Evolutionary conservation across 2,113 vertebrate species (phyloP), one percentile per base, ranked within the genome.

Genomic region (Phalacrocorax brasilianus): DNA sequence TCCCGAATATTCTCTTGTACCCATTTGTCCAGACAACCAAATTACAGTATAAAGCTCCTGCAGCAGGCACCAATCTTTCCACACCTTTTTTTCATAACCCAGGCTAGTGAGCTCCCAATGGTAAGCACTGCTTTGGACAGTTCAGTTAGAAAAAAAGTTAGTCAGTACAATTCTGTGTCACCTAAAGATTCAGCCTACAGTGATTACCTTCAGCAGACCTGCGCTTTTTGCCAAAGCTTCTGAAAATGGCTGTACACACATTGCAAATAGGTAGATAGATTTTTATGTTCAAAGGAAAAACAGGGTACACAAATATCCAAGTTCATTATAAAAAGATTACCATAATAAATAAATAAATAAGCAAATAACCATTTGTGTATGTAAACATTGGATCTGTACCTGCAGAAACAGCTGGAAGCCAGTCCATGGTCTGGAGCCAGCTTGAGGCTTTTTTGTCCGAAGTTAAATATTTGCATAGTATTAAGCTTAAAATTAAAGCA

Each of bases 381-480:
- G 0, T 93, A 95, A 96, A 96, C 82, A 91, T 2, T 79, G 91
- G 80, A 91, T 73, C 78, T 59, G 28, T 96, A 96, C 94, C 92
- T 96, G 87, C 78, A 91, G 71, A 76, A 92, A 75, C 73, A 96
- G 88, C 92, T 95, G 88, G 80, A 95, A 94, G 53, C 42, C 58
- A 85, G 42, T 75, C 77, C 74, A 24, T 26, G 58, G 47, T 85
- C 86, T 85, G 49, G 93, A 92, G 89, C 91, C 92, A 96, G 78
- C 38, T 38, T 61, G 65, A 94, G 58, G 87, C 30, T 81, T 96
- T 95, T 95, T 92, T 75, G 72, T 72, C 92, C 86, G 23, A 93
- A 93, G 84, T 85, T 95, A 96, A 95, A 95, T 96, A 95, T 97
- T 95, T 95, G 91, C 77, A 85, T 38, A 96, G 91, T 82, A 92